These are phyloP conservation scores for Gryon sp. DNA, from an alignment of 1,140 invertebrate genomes.

Conservation along the genomic window DNA sequence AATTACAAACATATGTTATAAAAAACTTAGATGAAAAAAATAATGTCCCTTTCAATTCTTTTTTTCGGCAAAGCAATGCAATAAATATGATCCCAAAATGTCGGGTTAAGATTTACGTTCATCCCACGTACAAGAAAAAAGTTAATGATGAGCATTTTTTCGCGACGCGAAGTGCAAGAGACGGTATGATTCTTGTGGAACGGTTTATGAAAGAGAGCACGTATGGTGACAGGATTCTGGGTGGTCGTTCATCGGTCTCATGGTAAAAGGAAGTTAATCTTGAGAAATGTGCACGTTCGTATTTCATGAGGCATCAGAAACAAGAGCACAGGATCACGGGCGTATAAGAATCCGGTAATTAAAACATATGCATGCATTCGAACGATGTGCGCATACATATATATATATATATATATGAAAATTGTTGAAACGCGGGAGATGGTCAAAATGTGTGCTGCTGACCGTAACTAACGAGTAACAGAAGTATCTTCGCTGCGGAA, in stretches of 20 bases:
- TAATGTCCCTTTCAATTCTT: background rate
- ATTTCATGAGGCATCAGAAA: constrained; percentile 73
- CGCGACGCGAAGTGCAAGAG: constrained; percentile 31
- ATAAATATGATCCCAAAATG: constrained; percentile 42
- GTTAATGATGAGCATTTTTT: constrained; percentile 60
- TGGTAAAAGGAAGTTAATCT: constrained; percentile 72
- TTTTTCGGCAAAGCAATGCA: constrained; percentile 12
- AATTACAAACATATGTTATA: too few relatives aligned
- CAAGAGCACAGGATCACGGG: constrained; percentile 47
- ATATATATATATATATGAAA: constrained; percentile 30
- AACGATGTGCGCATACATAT: too few relatives aligned
- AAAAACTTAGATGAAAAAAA: too few relatives aligned
- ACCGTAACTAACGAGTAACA: constrained; percentile 58
- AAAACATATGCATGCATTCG: constrained; percentile 28
- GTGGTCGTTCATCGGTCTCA: constrained; percentile 72
- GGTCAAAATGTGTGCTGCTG: constrained; percentile 47
- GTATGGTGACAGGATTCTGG: constrained; percentile 77
- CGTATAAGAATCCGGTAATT: constrained; percentile 45
- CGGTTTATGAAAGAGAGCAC: constrained; percentile 49
- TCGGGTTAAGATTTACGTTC: constrained; percentile 29
- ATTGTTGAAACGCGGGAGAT: constrained; percentile 16
- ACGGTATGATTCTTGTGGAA: constrained; percentile 39
- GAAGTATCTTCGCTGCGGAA: background rate
- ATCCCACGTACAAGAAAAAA: constrained; percentile 24
- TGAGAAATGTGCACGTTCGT: constrained; percentile 69